phyloP scores from a whole-genome alignment of 2,888 invertebrate genomes.

The Drosophila falleni region DNA sequence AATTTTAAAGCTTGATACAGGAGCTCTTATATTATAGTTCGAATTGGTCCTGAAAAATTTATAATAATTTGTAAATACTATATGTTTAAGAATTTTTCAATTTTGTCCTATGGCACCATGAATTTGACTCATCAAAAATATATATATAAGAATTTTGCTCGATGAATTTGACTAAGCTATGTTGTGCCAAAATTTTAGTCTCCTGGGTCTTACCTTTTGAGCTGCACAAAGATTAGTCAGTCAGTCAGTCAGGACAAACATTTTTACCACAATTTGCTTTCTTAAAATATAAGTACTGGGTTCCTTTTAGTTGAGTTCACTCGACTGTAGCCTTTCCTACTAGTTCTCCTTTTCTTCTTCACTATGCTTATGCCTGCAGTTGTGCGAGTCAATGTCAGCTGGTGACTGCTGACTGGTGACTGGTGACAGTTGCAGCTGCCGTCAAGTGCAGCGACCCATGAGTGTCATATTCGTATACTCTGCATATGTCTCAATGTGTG shows the following conservation, averaged over 20 bases:
- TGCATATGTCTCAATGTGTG: conserved; percentile 1
- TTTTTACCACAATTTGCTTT: background rate
- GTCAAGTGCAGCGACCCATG: conserved; percentile 48
- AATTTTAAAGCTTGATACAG: background rate
- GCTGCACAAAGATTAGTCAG: too few species aligned
- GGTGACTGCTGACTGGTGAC: conserved; percentile 37
- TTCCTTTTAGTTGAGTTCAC: background rate
- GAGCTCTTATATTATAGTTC: background rate
- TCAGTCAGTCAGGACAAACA: too few species aligned
- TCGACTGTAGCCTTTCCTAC: background rate
- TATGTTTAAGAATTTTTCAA: too few species aligned
- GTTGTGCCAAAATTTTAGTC: too few species aligned
- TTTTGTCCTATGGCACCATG: too few species aligned
- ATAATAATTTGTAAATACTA: too few species aligned
- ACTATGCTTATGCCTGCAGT: background rate
- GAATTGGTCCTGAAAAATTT: background rate
- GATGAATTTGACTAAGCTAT: too few species aligned
- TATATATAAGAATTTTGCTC: too few species aligned
- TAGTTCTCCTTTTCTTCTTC: conserved; percentile 2
- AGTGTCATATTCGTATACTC: conserved; percentile 35
- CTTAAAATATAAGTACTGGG: background rate
- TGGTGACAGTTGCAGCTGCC: conserved; percentile 56
- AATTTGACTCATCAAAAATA: too few species aligned
- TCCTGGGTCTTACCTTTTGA: too few species aligned
- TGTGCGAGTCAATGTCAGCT: conserved; percentile 49